Evolutionary conservation across 1,140 invertebrate species (phyloP).

Genomic region (Bombus cullumanus): DNA sequence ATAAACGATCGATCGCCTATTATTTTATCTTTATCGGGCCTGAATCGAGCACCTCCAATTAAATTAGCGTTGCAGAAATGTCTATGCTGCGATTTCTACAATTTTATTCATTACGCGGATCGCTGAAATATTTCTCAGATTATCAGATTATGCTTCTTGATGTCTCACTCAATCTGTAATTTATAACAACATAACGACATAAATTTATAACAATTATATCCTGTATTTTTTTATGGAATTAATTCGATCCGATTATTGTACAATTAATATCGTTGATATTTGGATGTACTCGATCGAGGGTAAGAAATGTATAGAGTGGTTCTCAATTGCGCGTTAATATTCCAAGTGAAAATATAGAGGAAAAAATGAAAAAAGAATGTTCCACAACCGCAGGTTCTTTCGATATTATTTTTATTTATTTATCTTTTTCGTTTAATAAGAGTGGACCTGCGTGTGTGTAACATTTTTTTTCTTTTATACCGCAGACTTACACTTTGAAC

Average conservation of each 20-base stretch:
- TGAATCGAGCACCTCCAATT: conserved; percentile 10
- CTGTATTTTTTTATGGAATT: too few species aligned
- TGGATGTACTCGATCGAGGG: neutral
- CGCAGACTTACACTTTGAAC: neutral
- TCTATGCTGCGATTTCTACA: neutral
- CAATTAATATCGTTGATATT: neutral
- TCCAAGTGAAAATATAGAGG: neutral
- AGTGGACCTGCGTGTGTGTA: too few species aligned
- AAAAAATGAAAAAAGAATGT: neutral
- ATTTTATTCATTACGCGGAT: neutral
- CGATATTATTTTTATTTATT: neutral
- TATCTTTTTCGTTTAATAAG: too few species aligned
- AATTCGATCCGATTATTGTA: too few species aligned
- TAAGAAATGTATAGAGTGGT: neutral
- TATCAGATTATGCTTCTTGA: neutral
- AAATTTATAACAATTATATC: neutral
- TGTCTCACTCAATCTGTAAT: neutral
- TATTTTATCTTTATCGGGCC: neutral
- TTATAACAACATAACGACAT: too few species aligned
- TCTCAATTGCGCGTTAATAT: neutral
- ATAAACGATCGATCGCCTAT: neutral
- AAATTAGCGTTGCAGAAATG: neutral
- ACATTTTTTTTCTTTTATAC: neutral
- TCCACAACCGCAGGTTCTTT: neutral
- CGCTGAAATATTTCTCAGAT: neutral